Evolutionary conservation across 2,888 invertebrate species (phyloP), one percentile per base, ranked within the genome.

Genomic region (Dilophus febrilis): DNA sequence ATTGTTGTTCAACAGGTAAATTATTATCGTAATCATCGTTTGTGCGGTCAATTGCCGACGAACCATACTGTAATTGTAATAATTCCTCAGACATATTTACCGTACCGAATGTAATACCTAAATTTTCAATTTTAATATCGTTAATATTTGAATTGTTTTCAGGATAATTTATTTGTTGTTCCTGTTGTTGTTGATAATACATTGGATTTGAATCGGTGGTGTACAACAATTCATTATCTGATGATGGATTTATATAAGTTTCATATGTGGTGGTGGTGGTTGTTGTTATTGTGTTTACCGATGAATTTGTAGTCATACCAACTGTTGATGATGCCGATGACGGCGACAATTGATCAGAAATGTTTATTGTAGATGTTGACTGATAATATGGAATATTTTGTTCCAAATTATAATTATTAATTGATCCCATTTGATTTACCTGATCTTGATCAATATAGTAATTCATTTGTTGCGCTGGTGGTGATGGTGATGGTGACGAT

Each of bases 121-220:
- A 19, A 30, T 16, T 13, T 13, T 38, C 38, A 14, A 2, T 8
- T 28, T 39, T 34, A 18, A 27, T 13, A 17, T n/a, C 14, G 16
- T 3, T 13, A 22, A 8, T 22, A 8, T 22, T 22, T 27, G 44
- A 30, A 40, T 17, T 31, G 37, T 45, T 37, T 40, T 42, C 28
- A 28, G 27, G 22, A 30, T 40, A 18, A 22, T 45, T 42, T 18
- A 47, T 28, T 2, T 46, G 44, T 17, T 45, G 27, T 6, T 42
- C 17, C 33, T 42, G 41, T 27, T 43, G 40, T 43, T 44, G 48
- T 4, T 47, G 42, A 40, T 47, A 49, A 26, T 40, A 48, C n/a
- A 46, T 22, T 6, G 43, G 47, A 30, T 46, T 39, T 43, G 46
- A 47, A 35, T 49, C 49, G n/a, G 49, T 34, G n/a, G 49, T 34